Percentiles rank a stretch among this genome's conserved stretches.
These are phyloP conservation scores for Cremastobaeus sp. DNA, from an alignment of 2,888 invertebrate species.

Conservation along the genomic window DNA sequence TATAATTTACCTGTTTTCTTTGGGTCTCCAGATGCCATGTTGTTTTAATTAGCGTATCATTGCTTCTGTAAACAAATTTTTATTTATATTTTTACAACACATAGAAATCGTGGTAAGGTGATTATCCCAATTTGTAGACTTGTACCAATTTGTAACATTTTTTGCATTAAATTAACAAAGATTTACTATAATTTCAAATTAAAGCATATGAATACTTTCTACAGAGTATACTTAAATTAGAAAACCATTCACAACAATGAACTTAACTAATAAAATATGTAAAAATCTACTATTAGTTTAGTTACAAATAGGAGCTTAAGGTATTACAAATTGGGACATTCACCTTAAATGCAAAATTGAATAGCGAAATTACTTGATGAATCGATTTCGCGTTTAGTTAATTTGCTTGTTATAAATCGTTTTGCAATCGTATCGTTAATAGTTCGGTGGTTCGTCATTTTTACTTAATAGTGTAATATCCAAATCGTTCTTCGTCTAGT, in stretches of 20 bases:
- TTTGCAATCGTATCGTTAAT: background rate
- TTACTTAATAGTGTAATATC: background rate
- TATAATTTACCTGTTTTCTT: slow-evolving; percentile 70
- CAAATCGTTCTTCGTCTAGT: slow-evolving; percentile 23
- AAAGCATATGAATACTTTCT: too few species aligned
- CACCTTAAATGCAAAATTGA: too few species aligned
- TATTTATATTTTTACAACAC: background rate
- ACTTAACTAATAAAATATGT: too few species aligned
- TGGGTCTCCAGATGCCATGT: slow-evolving; percentile 56
- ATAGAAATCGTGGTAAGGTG: background rate
- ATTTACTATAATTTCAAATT: too few species aligned
- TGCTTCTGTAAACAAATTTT: slow-evolving; percentile 46
- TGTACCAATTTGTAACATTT: too few species aligned
- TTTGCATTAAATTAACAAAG: too few species aligned
- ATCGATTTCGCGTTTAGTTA: background rate
- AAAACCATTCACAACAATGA: too few species aligned
- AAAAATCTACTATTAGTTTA: too few species aligned
- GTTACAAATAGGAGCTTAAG: too few species aligned
- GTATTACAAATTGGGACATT: too few species aligned
- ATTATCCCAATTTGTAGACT: too few species aligned
- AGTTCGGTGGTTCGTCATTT: slow-evolving; percentile 9
- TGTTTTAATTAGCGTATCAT: slow-evolving; percentile 50
- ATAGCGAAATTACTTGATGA: slow-evolving; percentile 15
- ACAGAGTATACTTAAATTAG: too few species aligned
- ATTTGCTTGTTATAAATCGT: slow-evolving; percentile 12